Base-by-base conservation (phyloP, 2,113 vertebrate genomes). In the Pithys albifrons region DNA sequence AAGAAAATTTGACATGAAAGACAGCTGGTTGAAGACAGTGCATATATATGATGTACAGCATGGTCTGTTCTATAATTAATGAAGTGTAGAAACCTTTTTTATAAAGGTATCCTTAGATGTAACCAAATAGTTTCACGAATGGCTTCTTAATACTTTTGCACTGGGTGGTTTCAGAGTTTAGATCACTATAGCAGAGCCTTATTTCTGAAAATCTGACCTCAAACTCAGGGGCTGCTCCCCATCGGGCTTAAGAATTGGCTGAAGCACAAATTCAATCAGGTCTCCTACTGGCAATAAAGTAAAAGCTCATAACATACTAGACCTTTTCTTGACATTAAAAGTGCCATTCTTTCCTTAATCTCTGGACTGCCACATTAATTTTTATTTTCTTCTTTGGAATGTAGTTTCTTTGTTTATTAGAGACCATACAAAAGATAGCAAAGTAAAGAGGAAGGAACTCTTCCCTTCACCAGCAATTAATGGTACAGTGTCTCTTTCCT, bases 141-240 rank as follows among this genome's bases (percentile, higher is more conserved):
- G 2, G 37, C 19, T 83, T 88, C 66, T 45, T 22, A 19, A 84
- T 71, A 43, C 16, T 64, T 74, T 41, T 67, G 55, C 52, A 77
- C 33, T 62, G 55, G 10, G 29, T 83, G 24, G 48, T 55, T 93
- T 95, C 4, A 2, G 35, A 80, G 62, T 72, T 91, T n/a, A 87
- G 52, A 67, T 64, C 81, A 25, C 52, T 57, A 0, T 28, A 71
- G 57, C 80, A 82, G 49, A 91, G 57, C 15, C 76, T 91, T 74
- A 64, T 80, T 66, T 91, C 78, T 59, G 79, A 92, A 94, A 88
- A 86, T 9, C 7, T 94, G 88, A 95, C 78, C 85, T 88, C 88
- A 80, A 29, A 88, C 43, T 77, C 78, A 71, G 75, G 43, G 58
- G 55, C 52, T 93, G 85, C 67, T 66, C 49, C 75, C 46, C 64